Evolutionary conservation across 2,113 vertebrate species (phyloP).

Genomic region (Cynoglossus semilaevis): DNA sequence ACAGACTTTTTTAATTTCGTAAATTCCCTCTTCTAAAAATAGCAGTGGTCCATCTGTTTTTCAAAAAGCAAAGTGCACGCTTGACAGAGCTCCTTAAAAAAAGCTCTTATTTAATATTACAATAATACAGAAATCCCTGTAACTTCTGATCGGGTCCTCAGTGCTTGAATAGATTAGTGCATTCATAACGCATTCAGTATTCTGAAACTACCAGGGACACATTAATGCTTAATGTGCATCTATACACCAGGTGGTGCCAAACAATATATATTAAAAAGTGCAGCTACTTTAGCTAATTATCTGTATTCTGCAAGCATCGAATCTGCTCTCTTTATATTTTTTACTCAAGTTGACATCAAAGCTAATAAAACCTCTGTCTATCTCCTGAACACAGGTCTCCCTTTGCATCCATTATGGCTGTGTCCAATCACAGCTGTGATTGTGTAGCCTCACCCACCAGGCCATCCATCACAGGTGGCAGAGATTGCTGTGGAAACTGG

Average conservation of each 20-base stretch:
- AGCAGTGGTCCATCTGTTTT: no score
- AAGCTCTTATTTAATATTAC: no score
- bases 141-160: no score
- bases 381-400: conserved; percentile 65
- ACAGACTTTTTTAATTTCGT: no score
- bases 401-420: conserved; percentile 56
- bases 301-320: conserved; percentile 43
- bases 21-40: no score
- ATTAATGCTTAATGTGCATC: no score
- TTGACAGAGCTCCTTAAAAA: no score
- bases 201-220: no score
- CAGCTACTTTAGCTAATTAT: conserved; percentile 44
- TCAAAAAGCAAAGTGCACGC: no score
- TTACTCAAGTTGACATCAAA: conserved; percentile 62
- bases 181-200: no score
- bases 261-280: conserved; percentile 5
- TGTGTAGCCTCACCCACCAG: conserved; percentile 66
- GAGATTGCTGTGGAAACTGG: conserved; percentile 75
- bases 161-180: not conserved
- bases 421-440: conserved; percentile 65
- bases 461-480: conserved; percentile 77
- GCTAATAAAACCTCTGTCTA: conserved; percentile 69
- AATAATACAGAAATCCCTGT: no score
- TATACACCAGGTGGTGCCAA: no score
- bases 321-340: conserved; percentile 51